Base-by-base conservation (phyloP, 2,113 vertebrate genomes). In the Podarcis raffonei region DNA sequence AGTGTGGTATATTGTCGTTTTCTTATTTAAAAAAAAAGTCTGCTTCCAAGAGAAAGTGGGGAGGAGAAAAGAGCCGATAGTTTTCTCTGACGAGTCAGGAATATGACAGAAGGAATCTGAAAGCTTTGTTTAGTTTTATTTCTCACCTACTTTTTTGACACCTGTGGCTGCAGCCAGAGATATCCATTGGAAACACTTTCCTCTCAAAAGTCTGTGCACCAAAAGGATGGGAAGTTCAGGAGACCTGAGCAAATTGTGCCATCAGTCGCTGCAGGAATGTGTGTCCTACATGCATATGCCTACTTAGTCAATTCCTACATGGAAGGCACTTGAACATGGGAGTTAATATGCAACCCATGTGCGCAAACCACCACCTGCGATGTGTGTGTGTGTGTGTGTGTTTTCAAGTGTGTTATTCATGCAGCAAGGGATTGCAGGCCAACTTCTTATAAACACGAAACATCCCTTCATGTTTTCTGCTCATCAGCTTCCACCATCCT, bases 1-100 rank as follows among this genome's bases (percentile, higher is more conserved):
- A 92, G 93, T 97, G 97, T 97, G 95, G 59, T 62, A 96, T 96
- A 97, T 96, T 96, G 96, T 97, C 95, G 94, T 95, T 95, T 94
- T 95, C 93, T 94, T 93, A 92, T 94, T 95, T 95, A 66, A 42
- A 32, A 48, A 3, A 39, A 39, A 48, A 87, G 27, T n/a, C 27
- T 48, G 80, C 30, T 32, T 76, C 8, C 7, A 5, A 82, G 93
- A 90, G 80, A 84, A 18, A 42, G 65, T 42, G 13, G 39, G 87
- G 92, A 87, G 76, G 93, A 92, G 84, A 94, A 89, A 84, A 84
- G 78, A 75, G 11, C 76, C 87, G 71, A 42, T 66, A 39, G 2
- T 6, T 59, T 59, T 65, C 76, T 85, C 90, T 90, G 88, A 90
- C 85, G 90, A 78, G 88, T 95, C 90, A 89, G 90, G 71, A 72